phyloP scores from a whole-genome alignment of 92 coral and sea anemone genomes.

The Plumapathes pennacea region DNA sequence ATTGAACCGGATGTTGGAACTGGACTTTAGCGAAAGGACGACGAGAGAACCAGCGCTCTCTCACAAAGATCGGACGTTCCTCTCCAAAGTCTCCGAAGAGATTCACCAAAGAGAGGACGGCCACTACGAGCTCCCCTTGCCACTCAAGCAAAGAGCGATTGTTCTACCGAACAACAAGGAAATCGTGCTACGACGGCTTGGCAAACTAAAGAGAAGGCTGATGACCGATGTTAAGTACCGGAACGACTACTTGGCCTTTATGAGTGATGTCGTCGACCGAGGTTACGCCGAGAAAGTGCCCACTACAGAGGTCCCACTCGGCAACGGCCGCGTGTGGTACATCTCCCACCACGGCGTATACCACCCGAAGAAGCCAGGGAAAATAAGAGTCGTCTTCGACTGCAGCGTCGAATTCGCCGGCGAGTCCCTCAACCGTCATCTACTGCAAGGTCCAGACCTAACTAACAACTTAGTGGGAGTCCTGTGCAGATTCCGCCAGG shows the following conservation, averaged over 20 bases:
- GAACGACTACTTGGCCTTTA: constrained; percentile 14
- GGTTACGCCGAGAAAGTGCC: constrained; percentile 36
- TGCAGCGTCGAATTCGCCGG: constrained; percentile 25
- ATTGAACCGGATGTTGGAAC: constrained; percentile 25
- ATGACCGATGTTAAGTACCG: constrained; percentile 8
- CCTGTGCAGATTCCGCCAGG: constrained; percentile 39
- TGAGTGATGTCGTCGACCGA: constrained; percentile 9
- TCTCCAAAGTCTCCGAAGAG: constrained; percentile 30
- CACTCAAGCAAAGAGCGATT: background rate
- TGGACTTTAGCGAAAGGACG: constrained; percentile 28
- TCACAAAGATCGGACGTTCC: constrained; percentile 38
- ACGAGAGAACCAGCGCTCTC: constrained; percentile 41
- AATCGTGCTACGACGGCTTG: constrained; percentile 6
- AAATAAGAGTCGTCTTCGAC: constrained; percentile 41
- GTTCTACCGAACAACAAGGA: constrained; percentile 25
- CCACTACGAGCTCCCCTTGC: constrained; percentile 52
- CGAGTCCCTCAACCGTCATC: constrained; percentile 36
- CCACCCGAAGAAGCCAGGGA: constrained; percentile 31
- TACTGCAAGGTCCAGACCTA: constrained; percentile 50
- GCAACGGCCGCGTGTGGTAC: constrained; percentile 37
- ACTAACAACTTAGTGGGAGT: constrained; percentile 47
- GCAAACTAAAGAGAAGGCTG: constrained; percentile 11
- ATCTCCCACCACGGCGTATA: constrained; percentile 57
- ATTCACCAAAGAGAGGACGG: constrained; percentile 30
- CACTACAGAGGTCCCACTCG: background rate